Evolutionary conservation across 1,140 invertebrate genomes (phyloP).

Genomic region (Eupristina koningsbergeri): DNA sequence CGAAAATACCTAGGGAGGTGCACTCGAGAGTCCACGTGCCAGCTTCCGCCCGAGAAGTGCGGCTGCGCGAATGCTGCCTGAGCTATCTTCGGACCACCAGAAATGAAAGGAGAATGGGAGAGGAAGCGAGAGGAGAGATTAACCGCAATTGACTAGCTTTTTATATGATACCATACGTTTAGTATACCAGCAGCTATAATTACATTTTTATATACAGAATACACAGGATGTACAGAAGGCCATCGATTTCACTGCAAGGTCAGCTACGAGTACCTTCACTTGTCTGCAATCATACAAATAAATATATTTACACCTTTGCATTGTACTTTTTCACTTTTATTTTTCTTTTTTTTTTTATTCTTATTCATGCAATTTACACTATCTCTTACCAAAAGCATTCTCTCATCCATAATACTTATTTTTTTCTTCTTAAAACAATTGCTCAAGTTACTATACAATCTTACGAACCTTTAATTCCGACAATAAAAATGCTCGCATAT

Average conservation of each 20-base stretch:
- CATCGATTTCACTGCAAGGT: constrained; percentile 12
- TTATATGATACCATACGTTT: background rate
- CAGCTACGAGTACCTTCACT: background rate
- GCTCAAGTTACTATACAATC: constrained; percentile 56
- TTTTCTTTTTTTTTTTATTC: background rate
- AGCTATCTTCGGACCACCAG: background rate
- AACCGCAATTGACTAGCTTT: too few relatives aligned
- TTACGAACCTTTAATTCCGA: constrained; percentile 79
- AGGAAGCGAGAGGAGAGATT: too few relatives aligned
- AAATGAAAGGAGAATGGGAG: background rate
- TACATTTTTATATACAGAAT: too few relatives aligned
- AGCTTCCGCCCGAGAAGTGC: background rate
- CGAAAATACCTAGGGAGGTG: constrained; percentile 8
- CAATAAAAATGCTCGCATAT: constrained; percentile 84
- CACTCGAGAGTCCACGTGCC: constrained; percentile 2
- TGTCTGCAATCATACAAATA: constrained; percentile 15
- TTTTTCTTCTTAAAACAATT: background rate
- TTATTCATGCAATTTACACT: background rate
- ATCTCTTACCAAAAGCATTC: too few relatives aligned
- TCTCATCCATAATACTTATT: background rate
- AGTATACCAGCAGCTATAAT: constrained; percentile 19
- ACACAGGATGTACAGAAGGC: background rate
- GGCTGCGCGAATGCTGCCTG: background rate
- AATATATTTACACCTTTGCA: background rate
- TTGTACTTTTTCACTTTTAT: background rate